Evolutionary conservation across 1,140 invertebrate species (phyloP).

Genomic region (Drosophila biarmipes): DNA sequence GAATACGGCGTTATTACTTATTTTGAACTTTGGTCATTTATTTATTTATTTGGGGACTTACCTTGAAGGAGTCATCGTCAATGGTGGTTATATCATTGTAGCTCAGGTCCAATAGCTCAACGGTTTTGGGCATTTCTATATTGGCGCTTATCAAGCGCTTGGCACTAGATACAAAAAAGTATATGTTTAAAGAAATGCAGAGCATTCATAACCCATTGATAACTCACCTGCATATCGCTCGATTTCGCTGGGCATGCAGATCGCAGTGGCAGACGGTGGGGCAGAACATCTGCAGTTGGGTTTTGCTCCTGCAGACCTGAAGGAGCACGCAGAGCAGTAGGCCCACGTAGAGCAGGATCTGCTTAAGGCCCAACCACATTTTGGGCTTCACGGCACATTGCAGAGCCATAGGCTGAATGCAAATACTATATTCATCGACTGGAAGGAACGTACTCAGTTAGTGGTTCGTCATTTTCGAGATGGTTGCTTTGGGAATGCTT

Average conservation of each 20-base stretch:
- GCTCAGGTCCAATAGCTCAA: conserved; percentile 78
- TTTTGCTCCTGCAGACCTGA: conserved; percentile 69
- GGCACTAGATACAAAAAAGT: conserved; percentile 43
- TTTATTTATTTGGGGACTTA: conserved; percentile 20
- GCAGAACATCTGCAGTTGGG: conserved; percentile 62
- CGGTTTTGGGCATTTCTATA: conserved; percentile 69
- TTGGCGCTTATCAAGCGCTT: conserved; percentile 76
- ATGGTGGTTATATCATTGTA: conserved; percentile 82
- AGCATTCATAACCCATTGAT: background rate
- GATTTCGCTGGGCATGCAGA: conserved; percentile 65
- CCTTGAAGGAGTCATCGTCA: conserved; percentile 74
- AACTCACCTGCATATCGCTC: conserved; percentile 79
- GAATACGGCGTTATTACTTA: too few relatives aligned
- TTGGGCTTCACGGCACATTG: conserved; percentile 69
- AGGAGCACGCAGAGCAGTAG: conserved; percentile 67
- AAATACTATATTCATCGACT: conserved; percentile 18
- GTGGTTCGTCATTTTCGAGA: conserved; percentile 22
- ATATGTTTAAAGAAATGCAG: conserved; percentile 7
- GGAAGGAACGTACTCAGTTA: conserved; percentile 21
- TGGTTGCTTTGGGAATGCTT: conserved; percentile 15
- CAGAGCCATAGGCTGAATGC: conserved; percentile 52
- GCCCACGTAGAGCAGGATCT: conserved; percentile 73
- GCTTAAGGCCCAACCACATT: conserved; percentile 74
- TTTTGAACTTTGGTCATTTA: too few relatives aligned
- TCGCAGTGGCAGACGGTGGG: conserved; percentile 76